Percentiles rank a stretch among this genome's conserved stretches.
Conservation (phyloP, 2,797 vertebrate genomes). For the Hybognathus amarus region DNA sequence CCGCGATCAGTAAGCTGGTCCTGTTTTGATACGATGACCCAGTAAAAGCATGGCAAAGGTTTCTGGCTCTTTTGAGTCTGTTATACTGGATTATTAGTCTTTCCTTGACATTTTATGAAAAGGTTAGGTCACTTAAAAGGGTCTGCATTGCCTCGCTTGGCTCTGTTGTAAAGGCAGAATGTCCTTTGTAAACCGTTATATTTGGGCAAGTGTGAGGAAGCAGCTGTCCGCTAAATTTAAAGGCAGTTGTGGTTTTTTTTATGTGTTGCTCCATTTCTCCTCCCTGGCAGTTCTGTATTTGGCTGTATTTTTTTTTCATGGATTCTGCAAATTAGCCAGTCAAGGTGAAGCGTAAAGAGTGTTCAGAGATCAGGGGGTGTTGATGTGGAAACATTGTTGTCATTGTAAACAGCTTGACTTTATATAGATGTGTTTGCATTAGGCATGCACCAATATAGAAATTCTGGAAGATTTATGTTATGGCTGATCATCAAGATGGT, state of each 20-base stretch:
- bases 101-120: constrained; percentile 68
- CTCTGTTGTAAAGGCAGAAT: constrained; percentile 42
- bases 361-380: background rate
- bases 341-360: constrained; percentile 2
- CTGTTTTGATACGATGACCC: constrained; percentile 49
- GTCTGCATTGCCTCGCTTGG: constrained; percentile 34
- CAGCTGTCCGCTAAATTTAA: constrained; percentile 51
- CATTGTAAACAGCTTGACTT: background rate
- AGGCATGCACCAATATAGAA: background rate
- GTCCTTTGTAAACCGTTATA: constrained; percentile 59
- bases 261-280: background rate
- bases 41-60: constrained; percentile 57
- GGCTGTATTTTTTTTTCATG: constrained; percentile 20
- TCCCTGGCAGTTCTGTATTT: background rate
- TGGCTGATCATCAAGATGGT: background rate
- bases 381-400: constrained; percentile 13
- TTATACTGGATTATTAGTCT: constrained; percentile 63
- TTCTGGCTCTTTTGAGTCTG: constrained; percentile 45
- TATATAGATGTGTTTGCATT: background rate
- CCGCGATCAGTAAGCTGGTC: constrained; percentile 30
- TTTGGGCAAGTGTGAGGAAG: constrained; percentile 35
- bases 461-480: background rate
- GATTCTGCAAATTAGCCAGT: background rate
- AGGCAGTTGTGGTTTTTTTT: background rate
- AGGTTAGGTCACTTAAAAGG: constrained; percentile 64